phyloP scores from a whole-genome alignment of 2,797 vertebrate genomes.

The Thamnophis elegans region DNA sequence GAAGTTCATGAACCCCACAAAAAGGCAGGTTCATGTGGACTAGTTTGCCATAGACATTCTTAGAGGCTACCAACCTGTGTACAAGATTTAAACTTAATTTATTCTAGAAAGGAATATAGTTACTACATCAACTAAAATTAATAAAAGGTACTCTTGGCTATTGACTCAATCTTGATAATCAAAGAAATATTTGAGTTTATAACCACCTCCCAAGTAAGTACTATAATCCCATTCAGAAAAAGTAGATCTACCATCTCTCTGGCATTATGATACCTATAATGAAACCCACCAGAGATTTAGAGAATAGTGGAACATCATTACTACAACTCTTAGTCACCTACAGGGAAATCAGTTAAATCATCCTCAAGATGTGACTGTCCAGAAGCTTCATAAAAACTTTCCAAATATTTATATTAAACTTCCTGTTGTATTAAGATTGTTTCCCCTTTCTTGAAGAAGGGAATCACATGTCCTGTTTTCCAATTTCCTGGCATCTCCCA shows the following conservation, averaged over 20 bases:
- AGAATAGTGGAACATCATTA: not conserved
- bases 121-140: not conserved
- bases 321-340: not conserved
- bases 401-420: not conserved
- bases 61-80: not conserved
- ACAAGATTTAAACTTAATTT: not conserved
- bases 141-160: not conserved
- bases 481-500: not conserved
- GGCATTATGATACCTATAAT: not conserved
- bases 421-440: not conserved
- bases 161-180: not conserved
- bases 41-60: not conserved
- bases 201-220: not conserved
- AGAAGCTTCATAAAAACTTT: not conserved
- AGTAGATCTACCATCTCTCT: not conserved
- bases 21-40: not conserved
- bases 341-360: not conserved
- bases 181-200: not conserved
- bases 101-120: not conserved
- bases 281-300: not conserved
- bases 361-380: not conserved
- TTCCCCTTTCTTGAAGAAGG: not conserved
- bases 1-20: not conserved
- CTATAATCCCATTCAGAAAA: not conserved
- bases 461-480: not conserved